Conservation (phyloP, 2,113 vertebrate species). For the Hipposideros armiger region DNA sequence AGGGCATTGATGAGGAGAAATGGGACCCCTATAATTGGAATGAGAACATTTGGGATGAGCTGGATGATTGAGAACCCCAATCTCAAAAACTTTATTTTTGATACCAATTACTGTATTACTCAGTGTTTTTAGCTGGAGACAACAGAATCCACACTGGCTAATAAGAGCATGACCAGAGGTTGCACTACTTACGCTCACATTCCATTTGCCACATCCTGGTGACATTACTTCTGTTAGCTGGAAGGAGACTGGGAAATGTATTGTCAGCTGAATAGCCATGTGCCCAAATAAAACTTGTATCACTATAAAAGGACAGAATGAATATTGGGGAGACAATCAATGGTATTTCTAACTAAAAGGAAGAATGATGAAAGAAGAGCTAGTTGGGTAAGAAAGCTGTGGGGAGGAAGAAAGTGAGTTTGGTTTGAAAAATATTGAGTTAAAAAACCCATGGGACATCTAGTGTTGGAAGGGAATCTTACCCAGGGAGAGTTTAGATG, state of each 20-base stretch:
- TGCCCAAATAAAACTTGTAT: neutral
- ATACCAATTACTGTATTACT: neutral
- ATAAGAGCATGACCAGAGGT: neutral
- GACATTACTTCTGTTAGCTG: neutral
- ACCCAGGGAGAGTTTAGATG: neutral
- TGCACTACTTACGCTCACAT: neutral
- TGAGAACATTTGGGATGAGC: neutral
- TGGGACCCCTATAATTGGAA: neutral
- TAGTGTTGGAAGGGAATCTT: neutral
- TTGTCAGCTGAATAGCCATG: neutral
- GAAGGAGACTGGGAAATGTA: neutral
- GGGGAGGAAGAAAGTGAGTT: neutral
- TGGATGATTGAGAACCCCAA: conserved; percentile 14
- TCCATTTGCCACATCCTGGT: neutral
- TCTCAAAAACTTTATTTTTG: conserved; percentile 30
- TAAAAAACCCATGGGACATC: neutral
- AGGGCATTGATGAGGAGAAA: neutral
- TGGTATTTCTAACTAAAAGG: conserved; percentile 19
- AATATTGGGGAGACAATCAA: neutral
- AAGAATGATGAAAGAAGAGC: neutral
- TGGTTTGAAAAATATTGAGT: neutral
- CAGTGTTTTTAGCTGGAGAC: neutral
- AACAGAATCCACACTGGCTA: neutral
- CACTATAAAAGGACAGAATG: neutral
- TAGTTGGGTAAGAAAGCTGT: neutral